These are phyloP conservation scores for Bugulina stolonifera DNA, from an alignment of 2,888 invertebrate genomes.

Conservation along the genomic window DNA sequence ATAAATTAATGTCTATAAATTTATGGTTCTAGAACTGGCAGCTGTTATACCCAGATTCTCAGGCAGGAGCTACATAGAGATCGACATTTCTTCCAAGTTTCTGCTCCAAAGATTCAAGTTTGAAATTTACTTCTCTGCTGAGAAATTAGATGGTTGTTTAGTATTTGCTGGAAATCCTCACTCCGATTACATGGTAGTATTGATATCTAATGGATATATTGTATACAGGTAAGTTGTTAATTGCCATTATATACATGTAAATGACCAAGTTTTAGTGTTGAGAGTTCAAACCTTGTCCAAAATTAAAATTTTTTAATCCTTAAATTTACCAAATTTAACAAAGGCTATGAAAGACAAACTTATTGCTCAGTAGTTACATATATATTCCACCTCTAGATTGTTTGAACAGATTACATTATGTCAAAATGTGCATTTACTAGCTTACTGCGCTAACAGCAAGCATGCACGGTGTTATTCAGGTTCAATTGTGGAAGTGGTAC, in stretches of 20 bases:
- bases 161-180: background rate
- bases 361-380: no score
- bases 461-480: background rate
- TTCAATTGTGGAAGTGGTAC: background rate
- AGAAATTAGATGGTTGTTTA: background rate
- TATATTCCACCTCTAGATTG: no score
- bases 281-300: no score
- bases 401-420: no score
- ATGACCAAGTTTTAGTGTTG: no score
- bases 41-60: slow-evolving; percentile 9
- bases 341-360: no score
- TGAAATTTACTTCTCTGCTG: background rate
- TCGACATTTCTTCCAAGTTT: background rate
- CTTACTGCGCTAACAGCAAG: no score
- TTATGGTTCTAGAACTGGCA: slow-evolving; percentile 2
- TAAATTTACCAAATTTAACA: no score
- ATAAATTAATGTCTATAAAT: no score
- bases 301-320: no score
- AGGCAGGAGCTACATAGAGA: background rate
- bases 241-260: no score
- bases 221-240: background rate
- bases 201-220: background rate
- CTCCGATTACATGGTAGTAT: background rate
- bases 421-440: no score
- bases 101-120: background rate